These are phyloP conservation scores for Aquatica leii DNA, from an alignment of 2,888 invertebrate genomes.

Conservation along the genomic window DNA sequence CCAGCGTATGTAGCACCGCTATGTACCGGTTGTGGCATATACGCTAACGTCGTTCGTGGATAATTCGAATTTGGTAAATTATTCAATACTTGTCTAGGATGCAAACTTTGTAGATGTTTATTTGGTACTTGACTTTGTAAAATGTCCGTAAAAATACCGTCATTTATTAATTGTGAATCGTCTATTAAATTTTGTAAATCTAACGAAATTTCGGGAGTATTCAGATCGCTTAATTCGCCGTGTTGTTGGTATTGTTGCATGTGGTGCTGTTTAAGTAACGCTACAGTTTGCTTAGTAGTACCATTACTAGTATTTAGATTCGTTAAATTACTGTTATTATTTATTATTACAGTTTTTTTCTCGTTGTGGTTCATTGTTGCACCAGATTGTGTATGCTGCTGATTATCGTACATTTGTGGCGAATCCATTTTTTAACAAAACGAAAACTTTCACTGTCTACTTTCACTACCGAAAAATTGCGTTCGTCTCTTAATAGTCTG, in stretches of 20 bases:
- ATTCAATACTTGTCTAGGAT: slow-evolving; percentile 61
- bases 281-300: slow-evolving; percentile 66
- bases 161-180: slow-evolving; percentile 82
- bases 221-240: slow-evolving; percentile 85
- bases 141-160: slow-evolving; percentile 87
- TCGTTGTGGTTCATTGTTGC: slow-evolving; percentile 70
- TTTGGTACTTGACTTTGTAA: slow-evolving; percentile 64
- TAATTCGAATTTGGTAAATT: slow-evolving; percentile 57
- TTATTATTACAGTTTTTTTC: slow-evolving; percentile 62
- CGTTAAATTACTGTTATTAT: slow-evolving; percentile 60
- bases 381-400: slow-evolving; percentile 62
- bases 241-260: slow-evolving; percentile 77
- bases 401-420: slow-evolving; percentile 86
- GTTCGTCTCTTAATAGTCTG: slow-evolving; percentile 30
- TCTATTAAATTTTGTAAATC: slow-evolving; percentile 93
- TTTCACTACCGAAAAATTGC: slow-evolving; percentile 52
- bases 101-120: slow-evolving; percentile 58
- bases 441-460: slow-evolving; percentile 35
- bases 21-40: slow-evolving; percentile 93
- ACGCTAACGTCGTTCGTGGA: slow-evolving; percentile 80
- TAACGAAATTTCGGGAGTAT: slow-evolving; percentile 90
- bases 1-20: slow-evolving; percentile 72
- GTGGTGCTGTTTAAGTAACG: slow-evolving; percentile 71
- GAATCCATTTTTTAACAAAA: slow-evolving; percentile 71
- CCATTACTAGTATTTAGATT: slow-evolving; percentile 60